Evolutionary conservation across 2,888 invertebrate genomes (phyloP), one percentile per base, ranked within the genome.

Genomic region (Ophion slaviceki): DNA sequence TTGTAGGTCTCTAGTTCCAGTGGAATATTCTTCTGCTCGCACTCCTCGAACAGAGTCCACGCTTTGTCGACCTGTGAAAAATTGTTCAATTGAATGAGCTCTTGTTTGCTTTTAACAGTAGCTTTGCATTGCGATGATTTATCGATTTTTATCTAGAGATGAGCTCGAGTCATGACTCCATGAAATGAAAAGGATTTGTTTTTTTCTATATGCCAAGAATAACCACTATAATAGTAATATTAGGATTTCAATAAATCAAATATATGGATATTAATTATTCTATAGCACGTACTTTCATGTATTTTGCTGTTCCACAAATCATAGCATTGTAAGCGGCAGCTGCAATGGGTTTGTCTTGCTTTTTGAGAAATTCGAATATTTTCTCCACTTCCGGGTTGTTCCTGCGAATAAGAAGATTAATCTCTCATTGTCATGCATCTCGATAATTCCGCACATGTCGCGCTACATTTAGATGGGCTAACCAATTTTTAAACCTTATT

Each of bases 301-400:
- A 97, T 93, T 97, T 98, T 2, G 96, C 95, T 96, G 97, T 97
- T 72, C 98, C 98, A 91, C 96, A 96, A 84, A 99, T 97, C 72
- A 98, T 94, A 2, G 97, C 95, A 88, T 96, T 97, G 90, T 97
- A 98, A 0, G 97, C 96, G 90, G 95, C 95, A 0, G 96, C 93
- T 32, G 95, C 96, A 90, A 97, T 97, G 20, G 68, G 53, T 32
- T 88, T 75, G 68, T 91, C 90, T 80, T 91, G 88, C 1, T 80
- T 95, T 95, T 88, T 97, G 95, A 91, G 98, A 94, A 89, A 96
- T 95, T 74, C 95, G 92, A 98, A 99, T 11, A 99, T 93, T 91
- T 96, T 95, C 89, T 98, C 97, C 7, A 98, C 97, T 59, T 87
- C 86, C 11, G 86, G 17, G n/a, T 53, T 45, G 17, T 78, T 47